Evolutionary conservation across 1,140 invertebrate species (phyloP), one percentile per base, ranked within the genome.

Genomic region (Coenobita brevimanus): DNA sequence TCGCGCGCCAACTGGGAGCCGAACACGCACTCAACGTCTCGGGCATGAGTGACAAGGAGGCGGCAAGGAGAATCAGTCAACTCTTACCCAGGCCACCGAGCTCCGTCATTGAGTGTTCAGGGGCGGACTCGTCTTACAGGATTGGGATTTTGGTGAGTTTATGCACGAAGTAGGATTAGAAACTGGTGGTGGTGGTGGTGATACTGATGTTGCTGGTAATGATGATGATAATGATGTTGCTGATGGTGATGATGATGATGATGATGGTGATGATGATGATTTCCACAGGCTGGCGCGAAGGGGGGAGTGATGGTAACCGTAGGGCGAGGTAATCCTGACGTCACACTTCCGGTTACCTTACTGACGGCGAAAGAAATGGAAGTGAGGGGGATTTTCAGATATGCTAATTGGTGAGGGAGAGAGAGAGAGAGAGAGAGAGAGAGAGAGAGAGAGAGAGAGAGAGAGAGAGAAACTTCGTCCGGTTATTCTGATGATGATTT

Each of bases 101-200:
- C 88, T 94, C 96, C 50, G 95, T 96, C 0, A 95, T 99, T 67
- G 98, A 99, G 92, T 98, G 97, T 85, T 96, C 95, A 89, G 98
- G 98, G 57, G 96, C 95, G 0, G 95, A 97, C 92, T 92, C 95
- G 17, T 96, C 95, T 54, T 95, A 97, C 50, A 93, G 95, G 36
- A 92, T 97, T 41, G 96, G 95, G 0, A 94, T 98, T 90, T 93
- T 95, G 92, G 97, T 97, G 91, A 93, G 94, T 93, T 69, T 71
- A n/a, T n/a, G n/a, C n/a, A n/a, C n/a, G n/a, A n/a, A n/a, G n/a
- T n/a, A n/a, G n/a, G n/a, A n/a, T n/a, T n/a, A n/a, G n/a, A n/a
- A n/a, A n/a, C n/a, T n/a, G n/a, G n/a, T n/a, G n/a, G n/a, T n/a
- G n/a, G n/a, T n/a, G n/a, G n/a, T n/a, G n/a, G n/a, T n/a, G n/a